Conservation (phyloP, 2,113 vertebrate species). For the Cephalopterus ornatus region DNA sequence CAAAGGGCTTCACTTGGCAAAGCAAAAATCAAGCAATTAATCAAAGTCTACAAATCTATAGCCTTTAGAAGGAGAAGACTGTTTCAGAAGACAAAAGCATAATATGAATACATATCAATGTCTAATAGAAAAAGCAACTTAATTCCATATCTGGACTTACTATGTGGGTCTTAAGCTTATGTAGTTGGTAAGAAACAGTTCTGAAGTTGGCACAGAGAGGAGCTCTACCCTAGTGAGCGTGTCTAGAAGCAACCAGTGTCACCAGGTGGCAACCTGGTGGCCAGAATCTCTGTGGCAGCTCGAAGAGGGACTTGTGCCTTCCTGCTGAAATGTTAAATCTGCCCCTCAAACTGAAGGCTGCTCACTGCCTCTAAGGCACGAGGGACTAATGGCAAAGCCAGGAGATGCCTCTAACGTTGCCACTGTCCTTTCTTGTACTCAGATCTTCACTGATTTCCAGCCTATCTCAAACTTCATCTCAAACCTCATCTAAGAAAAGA, state of each 20-base stretch:
- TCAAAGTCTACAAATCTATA: not conserved
- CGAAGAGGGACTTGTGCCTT: not conserved
- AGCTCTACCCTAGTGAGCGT: not conserved
- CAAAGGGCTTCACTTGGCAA: not conserved
- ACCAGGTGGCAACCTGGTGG: not conserved
- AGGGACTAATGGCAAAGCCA: not conserved
- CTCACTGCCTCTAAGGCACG: accelerated
- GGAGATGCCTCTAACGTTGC: not conserved
- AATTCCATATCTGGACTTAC: not conserved
- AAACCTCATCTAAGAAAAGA: not conserved
- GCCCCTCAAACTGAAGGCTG: not conserved
- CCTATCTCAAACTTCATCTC: not conserved
- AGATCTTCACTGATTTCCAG: not conserved
- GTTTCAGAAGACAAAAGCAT: not conserved
- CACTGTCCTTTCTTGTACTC: not conserved
- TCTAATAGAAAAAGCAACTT: not conserved
- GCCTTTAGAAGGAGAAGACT: not conserved
- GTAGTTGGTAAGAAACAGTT: not conserved
- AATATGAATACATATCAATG: not conserved
- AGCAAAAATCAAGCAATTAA: not conserved
- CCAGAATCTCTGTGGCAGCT: not conserved
- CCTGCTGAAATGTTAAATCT: not conserved
- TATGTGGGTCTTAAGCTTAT: not conserved
- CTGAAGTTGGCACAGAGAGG: not conserved
- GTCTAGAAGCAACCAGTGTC: not conserved